Percentiles rank a stretch among this genome's conserved stretches.
Evolutionary conservation across 2,797 vertebrate genomes (phyloP).

Genomic region (Myotis daubentonii): DNA sequence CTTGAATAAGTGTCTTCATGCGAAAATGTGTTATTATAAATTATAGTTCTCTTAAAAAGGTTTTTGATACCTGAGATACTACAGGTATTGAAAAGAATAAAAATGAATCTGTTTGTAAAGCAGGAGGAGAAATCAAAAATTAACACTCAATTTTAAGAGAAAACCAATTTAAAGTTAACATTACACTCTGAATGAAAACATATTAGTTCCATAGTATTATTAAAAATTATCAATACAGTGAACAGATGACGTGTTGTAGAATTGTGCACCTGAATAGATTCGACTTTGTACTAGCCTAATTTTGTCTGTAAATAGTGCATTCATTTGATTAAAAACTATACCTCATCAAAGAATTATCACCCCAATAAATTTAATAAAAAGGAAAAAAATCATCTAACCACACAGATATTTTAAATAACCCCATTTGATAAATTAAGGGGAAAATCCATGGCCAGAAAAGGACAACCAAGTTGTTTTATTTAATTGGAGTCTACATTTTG

Average conservation of each 20-base stretch:
- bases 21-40: neutral
- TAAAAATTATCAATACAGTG: constrained; percentile 21
- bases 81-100: constrained; percentile 30
- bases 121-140: constrained; percentile 27
- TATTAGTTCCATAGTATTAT: neutral
- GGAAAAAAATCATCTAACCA: neutral
- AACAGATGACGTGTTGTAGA: neutral
- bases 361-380: neutral
- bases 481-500: constrained; percentile 25
- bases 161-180: constrained; percentile 45
- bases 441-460: constrained; percentile 42
- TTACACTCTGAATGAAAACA: constrained; percentile 25
- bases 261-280: neutral
- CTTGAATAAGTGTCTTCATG: neutral
- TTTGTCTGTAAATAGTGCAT: constrained; percentile 23
- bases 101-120: constrained; percentile 18
- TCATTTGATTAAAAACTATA: constrained; percentile 80
- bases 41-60: neutral
- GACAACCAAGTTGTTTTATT: neutral
- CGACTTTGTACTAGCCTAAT: neutral
- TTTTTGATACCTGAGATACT: constrained; percentile 57
- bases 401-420: constrained; percentile 10
- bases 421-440: constrained; percentile 49
- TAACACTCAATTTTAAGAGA: constrained; percentile 58
- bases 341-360: constrained; percentile 94